Evolutionary conservation across 1,140 invertebrate genomes (phyloP).

Genomic region (Argopecten irradians): DNA sequence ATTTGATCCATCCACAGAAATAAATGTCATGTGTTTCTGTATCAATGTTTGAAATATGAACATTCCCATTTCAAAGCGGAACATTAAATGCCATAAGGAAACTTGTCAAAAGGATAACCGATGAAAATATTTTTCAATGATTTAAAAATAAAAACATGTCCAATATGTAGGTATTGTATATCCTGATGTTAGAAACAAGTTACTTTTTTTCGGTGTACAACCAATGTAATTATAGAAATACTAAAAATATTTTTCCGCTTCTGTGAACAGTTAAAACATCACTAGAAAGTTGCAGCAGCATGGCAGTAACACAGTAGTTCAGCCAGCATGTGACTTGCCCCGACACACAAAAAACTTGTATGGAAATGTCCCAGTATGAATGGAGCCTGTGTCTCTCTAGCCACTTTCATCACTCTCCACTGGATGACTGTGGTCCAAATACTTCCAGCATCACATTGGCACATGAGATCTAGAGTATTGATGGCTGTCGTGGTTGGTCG

Average conservation of each 20-base stretch:
- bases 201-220: no score
- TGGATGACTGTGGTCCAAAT: not conserved
- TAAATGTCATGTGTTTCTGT: not conserved
- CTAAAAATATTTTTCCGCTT: no score
- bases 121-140: not conserved
- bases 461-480: not conserved
- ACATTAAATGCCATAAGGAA: not conserved
- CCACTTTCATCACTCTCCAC: not conserved
- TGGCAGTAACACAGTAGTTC: no score
- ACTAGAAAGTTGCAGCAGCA: no score
- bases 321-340: not conserved
- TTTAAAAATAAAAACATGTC: no score
- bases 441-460: not conserved
- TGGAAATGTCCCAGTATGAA: not conserved
- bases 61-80: not conserved
- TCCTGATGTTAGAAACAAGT: no score
- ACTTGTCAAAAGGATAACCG: not conserved
- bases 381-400: no score
- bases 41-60: not conserved
- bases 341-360: not conserved
- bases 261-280: no score
- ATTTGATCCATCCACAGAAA: not conserved
- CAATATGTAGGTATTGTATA: no score
- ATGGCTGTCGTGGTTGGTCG: not conserved
- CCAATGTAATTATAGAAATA: no score